phyloP scores from a whole-genome alignment of 2,113 vertebrate species.

The Laterallus jamaicensis region DNA sequence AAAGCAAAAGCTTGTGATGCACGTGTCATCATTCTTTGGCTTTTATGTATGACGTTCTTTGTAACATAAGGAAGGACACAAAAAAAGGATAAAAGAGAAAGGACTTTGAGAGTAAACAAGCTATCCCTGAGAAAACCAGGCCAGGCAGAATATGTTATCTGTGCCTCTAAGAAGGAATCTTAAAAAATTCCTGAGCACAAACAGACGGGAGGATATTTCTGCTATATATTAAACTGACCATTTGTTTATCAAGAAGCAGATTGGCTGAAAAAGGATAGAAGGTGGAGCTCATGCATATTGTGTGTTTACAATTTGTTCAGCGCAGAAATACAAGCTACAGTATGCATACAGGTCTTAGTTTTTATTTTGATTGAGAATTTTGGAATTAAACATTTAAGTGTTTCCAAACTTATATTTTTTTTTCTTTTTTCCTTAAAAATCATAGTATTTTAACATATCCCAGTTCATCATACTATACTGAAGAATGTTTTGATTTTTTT shows the following conservation, averaged over 20 bases:
- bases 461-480: background rate
- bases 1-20: background rate
- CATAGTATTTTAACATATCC: background rate
- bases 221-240: background rate
- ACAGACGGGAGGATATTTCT: background rate
- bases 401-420: background rate
- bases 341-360: background rate
- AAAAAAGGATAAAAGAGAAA: background rate
- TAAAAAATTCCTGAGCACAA: background rate
- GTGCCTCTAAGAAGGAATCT: background rate
- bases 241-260: background rate
- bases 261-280: background rate
- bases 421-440: background rate
- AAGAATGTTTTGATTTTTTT: background rate
- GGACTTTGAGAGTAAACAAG: background rate
- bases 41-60: background rate
- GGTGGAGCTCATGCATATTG: background rate
- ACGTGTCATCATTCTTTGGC: background rate
- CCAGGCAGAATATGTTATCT: background rate
- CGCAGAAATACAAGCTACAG: background rate
- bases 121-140: background rate
- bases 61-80: background rate
- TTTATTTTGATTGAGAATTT: background rate
- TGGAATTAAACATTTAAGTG: background rate
- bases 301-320: background rate